phyloP scores from a whole-genome alignment of 2,888 invertebrate genomes.

The Rhagium mordax region DNA sequence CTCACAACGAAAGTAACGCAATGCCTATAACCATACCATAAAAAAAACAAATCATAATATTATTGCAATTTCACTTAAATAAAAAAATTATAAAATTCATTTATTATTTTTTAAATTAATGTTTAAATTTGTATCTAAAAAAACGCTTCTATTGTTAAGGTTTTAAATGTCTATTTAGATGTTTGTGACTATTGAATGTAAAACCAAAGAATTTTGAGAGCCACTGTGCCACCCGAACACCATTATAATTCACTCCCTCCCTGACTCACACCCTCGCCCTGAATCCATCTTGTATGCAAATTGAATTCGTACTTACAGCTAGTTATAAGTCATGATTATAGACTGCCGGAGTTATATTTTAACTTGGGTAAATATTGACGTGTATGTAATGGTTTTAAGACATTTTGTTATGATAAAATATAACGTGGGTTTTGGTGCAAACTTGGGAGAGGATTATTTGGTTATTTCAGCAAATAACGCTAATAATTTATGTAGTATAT shows the following conservation, averaged over 20 bases:
- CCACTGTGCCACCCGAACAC: constrained; percentile 35
- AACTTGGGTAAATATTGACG: constrained; percentile 43
- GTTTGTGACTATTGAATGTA: too few species aligned
- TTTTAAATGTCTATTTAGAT: too few species aligned
- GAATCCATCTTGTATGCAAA: constrained; percentile 65
- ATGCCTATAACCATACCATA: too few species aligned
- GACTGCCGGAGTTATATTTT: constrained; percentile 37
- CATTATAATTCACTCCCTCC: constrained; percentile 45
- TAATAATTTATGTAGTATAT: constrained; percentile 49
- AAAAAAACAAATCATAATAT: too few species aligned
- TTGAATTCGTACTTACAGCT: constrained; percentile 64
- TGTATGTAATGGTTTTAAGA: constrained; percentile 40
- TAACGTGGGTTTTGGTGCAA: constrained; percentile 19
- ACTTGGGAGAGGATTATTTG: constrained; percentile 45
- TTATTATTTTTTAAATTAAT: too few species aligned
- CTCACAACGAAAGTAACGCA: too few species aligned
- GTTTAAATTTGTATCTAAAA: too few species aligned
- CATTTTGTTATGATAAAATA: constrained; percentile 41
- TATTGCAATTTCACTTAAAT: too few species aligned
- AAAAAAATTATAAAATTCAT: too few species aligned
- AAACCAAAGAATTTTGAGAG: constrained; percentile 24
- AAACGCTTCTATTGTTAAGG: too few species aligned
- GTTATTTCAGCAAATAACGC: constrained; percentile 48
- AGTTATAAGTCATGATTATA: constrained; percentile 59
- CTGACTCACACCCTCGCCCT: constrained; percentile 39